These are phyloP conservation scores for Drosophila koepferae DNA, from an alignment of 2,888 invertebrate genomes.

Conservation along the genomic window DNA sequence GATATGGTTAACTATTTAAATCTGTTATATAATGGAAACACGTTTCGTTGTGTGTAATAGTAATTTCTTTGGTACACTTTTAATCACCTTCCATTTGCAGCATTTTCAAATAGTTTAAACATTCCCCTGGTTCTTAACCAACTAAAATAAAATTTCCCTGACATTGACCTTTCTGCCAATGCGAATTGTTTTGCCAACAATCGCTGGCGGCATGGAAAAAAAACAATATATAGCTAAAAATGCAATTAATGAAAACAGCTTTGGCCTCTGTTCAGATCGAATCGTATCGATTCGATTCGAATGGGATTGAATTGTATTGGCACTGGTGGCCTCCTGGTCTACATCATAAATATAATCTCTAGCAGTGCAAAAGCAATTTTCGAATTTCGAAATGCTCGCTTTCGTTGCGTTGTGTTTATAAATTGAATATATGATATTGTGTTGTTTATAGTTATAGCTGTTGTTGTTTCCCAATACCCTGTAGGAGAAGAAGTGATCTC, in stretches of 20 bases:
- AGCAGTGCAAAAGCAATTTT: conserved; percentile 21
- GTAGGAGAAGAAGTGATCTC: neutral
- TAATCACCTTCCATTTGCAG: neutral
- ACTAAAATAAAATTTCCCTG: conserved; percentile 16
- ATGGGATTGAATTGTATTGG: conserved; percentile 17
- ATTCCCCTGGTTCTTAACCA: neutral
- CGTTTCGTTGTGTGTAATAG: too few relatives aligned
- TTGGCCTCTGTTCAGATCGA: conserved; percentile 37
- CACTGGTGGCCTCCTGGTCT: conserved; percentile 30
- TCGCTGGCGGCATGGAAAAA: conserved; percentile 13
- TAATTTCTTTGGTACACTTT: too few relatives aligned
- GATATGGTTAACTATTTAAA: neutral
- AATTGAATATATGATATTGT: conserved; percentile 27
- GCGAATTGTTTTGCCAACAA: conserved; percentile 9
- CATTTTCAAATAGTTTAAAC: neutral
- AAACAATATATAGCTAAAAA: conserved; percentile 43
- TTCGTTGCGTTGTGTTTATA: conserved; percentile 33
- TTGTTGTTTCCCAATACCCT: neutral
- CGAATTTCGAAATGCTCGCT: conserved; percentile 19
- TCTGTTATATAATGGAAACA: neutral
- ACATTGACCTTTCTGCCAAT: conserved; percentile 50
- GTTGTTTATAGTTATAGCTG: conserved; percentile 10
- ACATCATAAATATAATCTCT: conserved; percentile 39
- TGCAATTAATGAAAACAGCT: conserved; percentile 56
- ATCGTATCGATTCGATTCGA: conserved; percentile 22